phyloP scores from a whole-genome alignment of 1,140 invertebrate species.

The Zaprionus taronus region DNA sequence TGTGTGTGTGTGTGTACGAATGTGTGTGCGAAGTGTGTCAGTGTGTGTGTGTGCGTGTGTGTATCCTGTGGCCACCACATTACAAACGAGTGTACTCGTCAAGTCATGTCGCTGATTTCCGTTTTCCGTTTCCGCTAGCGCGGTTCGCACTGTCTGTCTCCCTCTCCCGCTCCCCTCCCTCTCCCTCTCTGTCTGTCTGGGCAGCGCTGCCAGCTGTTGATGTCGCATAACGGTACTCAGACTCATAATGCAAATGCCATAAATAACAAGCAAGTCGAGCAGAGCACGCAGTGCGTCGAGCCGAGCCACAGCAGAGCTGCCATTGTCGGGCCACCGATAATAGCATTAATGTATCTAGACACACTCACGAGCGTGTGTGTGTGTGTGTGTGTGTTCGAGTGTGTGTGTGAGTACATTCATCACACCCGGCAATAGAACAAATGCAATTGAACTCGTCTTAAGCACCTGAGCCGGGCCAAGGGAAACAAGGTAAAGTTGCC shows the following conservation, averaged over 20 bases:
- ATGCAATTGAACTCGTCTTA: slow-evolving; percentile 19
- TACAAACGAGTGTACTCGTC: slow-evolving; percentile 31
- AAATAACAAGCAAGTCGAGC: slow-evolving; percentile 32
- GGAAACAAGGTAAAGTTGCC: background rate
- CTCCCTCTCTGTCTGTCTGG: background rate
- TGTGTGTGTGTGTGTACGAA: background rate
- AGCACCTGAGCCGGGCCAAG: slow-evolving; percentile 8
- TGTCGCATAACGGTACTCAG: slow-evolving; percentile 32
- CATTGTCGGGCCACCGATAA: slow-evolving; percentile 36
- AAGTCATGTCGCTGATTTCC: slow-evolving; percentile 46
- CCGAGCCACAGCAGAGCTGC: background rate
- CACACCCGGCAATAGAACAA: slow-evolving; percentile 7
- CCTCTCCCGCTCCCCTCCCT: too few relatives aligned
- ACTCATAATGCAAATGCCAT: slow-evolving; percentile 42
- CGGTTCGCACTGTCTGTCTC: background rate
- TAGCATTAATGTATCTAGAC: slow-evolving; percentile 23
- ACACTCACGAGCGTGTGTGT: background rate
- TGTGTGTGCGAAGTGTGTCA: slow-evolving; percentile 5
- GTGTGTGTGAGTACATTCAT: slow-evolving; percentile 12
- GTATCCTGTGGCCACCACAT: slow-evolving; percentile 46
- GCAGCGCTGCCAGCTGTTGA: slow-evolving; percentile 33
- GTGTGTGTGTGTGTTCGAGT: background rate
- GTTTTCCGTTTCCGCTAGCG: slow-evolving; percentile 42
- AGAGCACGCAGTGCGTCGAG: too few relatives aligned
- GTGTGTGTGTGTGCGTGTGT: background rate